Base-by-base conservation (phyloP, 2,888 invertebrate species). In the Diarsia brunnea region DNA sequence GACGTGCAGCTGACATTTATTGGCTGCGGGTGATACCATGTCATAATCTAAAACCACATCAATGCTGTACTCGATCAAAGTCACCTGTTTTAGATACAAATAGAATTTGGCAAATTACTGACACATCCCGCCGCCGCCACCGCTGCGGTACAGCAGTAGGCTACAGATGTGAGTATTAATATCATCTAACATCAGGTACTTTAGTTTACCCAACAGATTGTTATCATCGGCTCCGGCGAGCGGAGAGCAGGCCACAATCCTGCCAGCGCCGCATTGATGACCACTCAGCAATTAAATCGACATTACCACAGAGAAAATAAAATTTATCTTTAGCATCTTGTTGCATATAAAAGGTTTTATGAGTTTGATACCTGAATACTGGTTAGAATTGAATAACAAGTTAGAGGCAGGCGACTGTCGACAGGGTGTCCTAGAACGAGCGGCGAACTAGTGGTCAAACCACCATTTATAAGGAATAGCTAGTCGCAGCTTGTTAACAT, bases 101-200 rank as follows among this genome's bases (percentile, higher is more conserved):
- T 83, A 85, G 85, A 82, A 69, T 82, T 85, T 83, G 85, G 83
- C 85, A 78, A 84, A 85, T 75, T 55, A 61, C 27, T 64, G 31
- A 51, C 31, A 58, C 14, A 61, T 63, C 31, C 38, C 53, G 75
- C 51, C 51, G 27, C 10, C 24, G 24, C 21, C 38, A 12, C 21
- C n/a, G n/a, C 16, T 66, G 60, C 38, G 43, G 24, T 43, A 55
- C n/a, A 74, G 19, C 31, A 19, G 31, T 27, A 47, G 19, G 31
- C 3, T 16, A 43, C 49, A 45, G 45, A 38, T 21, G 60, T 66
- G 10, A 31, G 31, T 60, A 51, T 47, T 51, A 66, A 43, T 70
- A 53, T 53, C 77, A 38, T 53, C 58, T 51, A n/a, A 16, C 31
- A 11, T 53, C 47, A 19, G 14, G 27, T 12, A 24, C 53, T 21